Evolutionary conservation across 2,888 invertebrate genomes (phyloP), one percentile per base, ranked within the genome.

Genomic region (Drosophila limbata): DNA sequence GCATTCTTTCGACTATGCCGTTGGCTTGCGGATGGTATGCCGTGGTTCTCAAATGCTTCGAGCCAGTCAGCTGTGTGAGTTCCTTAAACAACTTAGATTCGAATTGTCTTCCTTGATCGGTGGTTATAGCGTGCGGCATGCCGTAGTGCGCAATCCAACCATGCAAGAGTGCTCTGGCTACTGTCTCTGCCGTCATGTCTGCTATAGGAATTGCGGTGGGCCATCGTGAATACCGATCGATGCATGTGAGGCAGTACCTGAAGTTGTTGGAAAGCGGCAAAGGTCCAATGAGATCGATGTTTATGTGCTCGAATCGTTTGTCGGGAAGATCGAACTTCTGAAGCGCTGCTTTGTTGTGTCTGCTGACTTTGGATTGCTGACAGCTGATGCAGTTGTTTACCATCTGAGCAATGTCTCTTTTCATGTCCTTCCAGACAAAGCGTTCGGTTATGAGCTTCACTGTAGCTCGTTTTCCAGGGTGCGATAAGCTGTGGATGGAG

Each of bases 161-260:
- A 3, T 19, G 19, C 19, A 19, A 19, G 19, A 19, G 19, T 25
- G 25, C 25, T 25, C 25, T 25, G 4, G 25, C 25, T 31, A 67
- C 60, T 31, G 68, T 70, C 47, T 75, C 71, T 15, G 66, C 59
- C 1, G 51, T 52, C 1, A 71, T 75, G 40, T 71, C 65, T 15
- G 50, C 25, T 17, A 69, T 35, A 5, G 69, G 69, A 8, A 68
- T 53, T 5, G 61, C 65, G 1, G 31, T 50, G 15, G 69, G 60
- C 63, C 69, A 63, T 33, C 73, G 50, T 5, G 50, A 45, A 42
- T 56, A 70, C 15, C 50, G 21, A 15, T 69, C 62, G 10, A 64
- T 55, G 33, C 51, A 48, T 2, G 52, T 68, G 0, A 68, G 19
- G 10, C 64, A 56, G 33, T 65, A 69, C 13, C 44, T 57, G 39